Base-by-base conservation (phyloP, 2,113 vertebrate genomes). In the Tiliqua scincoides region DNA sequence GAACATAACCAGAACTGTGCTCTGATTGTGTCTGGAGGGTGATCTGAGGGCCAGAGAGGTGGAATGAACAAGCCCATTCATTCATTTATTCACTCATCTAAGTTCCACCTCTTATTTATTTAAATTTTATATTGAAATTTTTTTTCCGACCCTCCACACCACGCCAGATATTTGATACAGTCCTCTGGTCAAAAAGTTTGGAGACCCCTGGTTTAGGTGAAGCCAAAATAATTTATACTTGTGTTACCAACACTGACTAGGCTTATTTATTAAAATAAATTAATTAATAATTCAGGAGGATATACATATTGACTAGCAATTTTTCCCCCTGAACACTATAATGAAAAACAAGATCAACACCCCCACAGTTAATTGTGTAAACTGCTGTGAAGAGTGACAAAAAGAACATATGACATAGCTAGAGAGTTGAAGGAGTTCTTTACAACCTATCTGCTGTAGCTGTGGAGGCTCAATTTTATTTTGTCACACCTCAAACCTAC, bases 391-490 rank as follows among this genome's bases (percentile, higher is more conserved):
- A 18, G 1, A 40, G 87, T 85, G 25, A 86, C n/a, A 89, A 88
- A 83, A 86, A 5, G 48, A 88, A 83, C 43, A 74, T 40, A 30
- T 82, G 74, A 78, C 6, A 83, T 20, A 88, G 4, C 32, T 14
- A 71, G 88, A 10, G 21, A 88, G 79, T 81, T 78, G 89, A 93
- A 59, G 35, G 17, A 63, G 54, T 2, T 83, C 21, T 1, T 89
- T 85, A 84, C 83, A 4, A 35, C 20, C 89, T 84, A 78, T 65
- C 62, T 63, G 57, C 57, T 48, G 15, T 80, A 63, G 62, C 7
- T 40, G 65, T 85, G 25, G 76, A n/a, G 88, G 9, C 17, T 72
- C 25, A 84, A 11, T 4, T 89, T 77, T 67, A 11, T 54, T n/a
- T 85, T 79, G 35, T 9, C 3, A 2, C 63, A 85, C 17, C 2